Percentiles rank a stretch among this genome's conserved stretches.
These are phyloP conservation scores for Serripes groenlandicus DNA, from an alignment of 2,888 invertebrate species.

Conservation along the genomic window DNA sequence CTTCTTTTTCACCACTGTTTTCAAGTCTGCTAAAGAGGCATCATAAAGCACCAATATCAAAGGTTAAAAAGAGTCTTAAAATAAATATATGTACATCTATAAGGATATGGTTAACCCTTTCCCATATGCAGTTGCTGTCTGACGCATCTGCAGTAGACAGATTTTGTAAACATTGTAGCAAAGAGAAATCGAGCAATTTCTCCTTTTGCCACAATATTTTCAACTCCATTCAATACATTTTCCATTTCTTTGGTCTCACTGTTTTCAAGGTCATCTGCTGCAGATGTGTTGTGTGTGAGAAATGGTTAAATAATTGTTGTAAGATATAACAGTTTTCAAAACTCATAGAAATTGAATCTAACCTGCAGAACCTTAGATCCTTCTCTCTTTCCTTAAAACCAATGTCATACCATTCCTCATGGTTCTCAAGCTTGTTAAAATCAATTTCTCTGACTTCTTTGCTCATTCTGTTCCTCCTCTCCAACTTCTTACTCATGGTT, in stretches of 20 bases:
- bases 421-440: conserved; percentile 60
- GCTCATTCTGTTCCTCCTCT: conserved; percentile 48
- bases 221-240: not conserved
- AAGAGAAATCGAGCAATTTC: conserved; percentile 15
- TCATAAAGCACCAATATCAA: no score
- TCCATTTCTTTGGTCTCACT: not conserved
- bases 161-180: conserved; percentile 7
- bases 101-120: no score
- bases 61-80: no score
- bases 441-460: conserved; percentile 49
- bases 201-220: conserved; percentile 15
- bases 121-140: no score
- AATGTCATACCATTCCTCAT: conserved; percentile 67
- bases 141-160: no score
- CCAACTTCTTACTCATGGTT: conserved; percentile 56
- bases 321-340: no score
- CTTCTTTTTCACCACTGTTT: no score
- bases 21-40: no score
- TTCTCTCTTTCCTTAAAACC: conserved; percentile 56
- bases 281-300: not conserved
- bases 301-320: not conserved
- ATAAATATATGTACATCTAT: no score
- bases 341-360: no score
- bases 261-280: not conserved
- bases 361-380: conserved; percentile 64